Conservation (phyloP, 2,797 vertebrate genomes). For the Periophthalmus magnuspinnatus region DNA sequence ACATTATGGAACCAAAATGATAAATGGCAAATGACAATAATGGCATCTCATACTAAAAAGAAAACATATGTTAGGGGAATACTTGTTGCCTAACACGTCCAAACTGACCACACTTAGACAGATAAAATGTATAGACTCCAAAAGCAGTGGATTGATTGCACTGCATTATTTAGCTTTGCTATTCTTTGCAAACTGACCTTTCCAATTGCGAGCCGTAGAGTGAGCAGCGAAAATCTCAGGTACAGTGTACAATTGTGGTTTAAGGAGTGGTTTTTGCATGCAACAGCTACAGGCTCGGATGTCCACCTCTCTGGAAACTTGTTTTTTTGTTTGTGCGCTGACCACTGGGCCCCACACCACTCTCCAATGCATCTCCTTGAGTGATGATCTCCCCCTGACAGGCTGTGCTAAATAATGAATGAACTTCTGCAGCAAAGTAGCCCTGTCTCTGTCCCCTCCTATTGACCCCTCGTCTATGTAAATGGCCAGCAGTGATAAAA, state of each 20-base stretch:
- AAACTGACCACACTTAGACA: neutral
- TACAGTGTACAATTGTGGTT: conserved; percentile 19
- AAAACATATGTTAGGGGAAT: neutral
- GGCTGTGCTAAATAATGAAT: conserved; percentile 73
- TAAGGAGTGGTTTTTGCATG: conserved; percentile 15
- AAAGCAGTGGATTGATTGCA: conserved; percentile 23
- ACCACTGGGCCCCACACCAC: conserved; percentile 38
- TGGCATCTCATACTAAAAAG: neutral
- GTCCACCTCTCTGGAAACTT: conserved; percentile 54
- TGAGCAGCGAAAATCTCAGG: conserved; percentile 25
- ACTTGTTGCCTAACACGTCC: neutral
- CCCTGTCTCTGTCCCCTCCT: conserved; percentile 30
- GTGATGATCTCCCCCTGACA: conserved; percentile 64
- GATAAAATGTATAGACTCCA: conserved; percentile 31
- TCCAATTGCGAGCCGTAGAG: conserved; percentile 27
- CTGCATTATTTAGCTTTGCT: conserved; percentile 39
- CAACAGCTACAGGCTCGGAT: conserved; percentile 24
- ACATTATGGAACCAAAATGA: neutral
- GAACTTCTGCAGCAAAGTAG: conserved; percentile 51
- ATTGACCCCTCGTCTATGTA: conserved; percentile 63
- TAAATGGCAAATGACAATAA: neutral
- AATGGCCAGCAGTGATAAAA: conserved; percentile 48
- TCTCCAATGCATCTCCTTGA: conserved; percentile 39
- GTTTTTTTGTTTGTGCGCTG: conserved; percentile 25
- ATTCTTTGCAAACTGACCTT: conserved; percentile 45